Base-by-base conservation (phyloP, 2,113 vertebrate genomes). In the Calyptomena viridis region DNA sequence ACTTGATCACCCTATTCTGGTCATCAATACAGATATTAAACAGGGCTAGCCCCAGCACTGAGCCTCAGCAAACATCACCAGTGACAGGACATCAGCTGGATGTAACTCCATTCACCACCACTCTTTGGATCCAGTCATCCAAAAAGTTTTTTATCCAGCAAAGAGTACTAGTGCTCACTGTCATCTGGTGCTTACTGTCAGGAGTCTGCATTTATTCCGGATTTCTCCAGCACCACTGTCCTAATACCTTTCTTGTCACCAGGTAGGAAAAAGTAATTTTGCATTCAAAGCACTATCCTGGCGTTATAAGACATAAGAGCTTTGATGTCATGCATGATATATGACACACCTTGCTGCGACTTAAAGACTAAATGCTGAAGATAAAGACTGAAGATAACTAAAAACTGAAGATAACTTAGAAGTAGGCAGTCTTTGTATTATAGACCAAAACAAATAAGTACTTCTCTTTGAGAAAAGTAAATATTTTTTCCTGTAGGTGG, bases 51-150 rank as follows among this genome's bases (percentile, higher is more conserved):
- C 33, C 11, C 46, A 40, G 8, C 30, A 39, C 24, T 14, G 20
- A 47, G 30, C 5, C 20, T n/a, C 31, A 21, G 30, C 28, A 14
- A 82, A 31, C 0, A 0, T 7, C n/a, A 11, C 22, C 20, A 30
- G 24, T 58, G 33, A 40, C 18, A 1, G 3, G 24, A 22, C 5
- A 0, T 25, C 33, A 67, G 11, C 16, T 74, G 37, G 9, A 11
- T 53, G 20, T 47, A 58, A 37, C 6, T 24, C 14, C 37, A 39
- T 60, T 31, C 40, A 39, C 18, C 59, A 35, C 21, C 30, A 46
- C 24, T 15, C 53, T 44, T 39, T 25, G 5, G 2, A 42, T 9
- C 5, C 11, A 8, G 42, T 5, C 47, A 73, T 18, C 30, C 42
- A 77, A 11, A 2, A 37, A 25, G 9, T 11, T 40, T 81, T 87